These are phyloP conservation scores for Tragopan temminckii DNA, from an alignment of 2,797 vertebrate species.

Conservation along the genomic window DNA sequence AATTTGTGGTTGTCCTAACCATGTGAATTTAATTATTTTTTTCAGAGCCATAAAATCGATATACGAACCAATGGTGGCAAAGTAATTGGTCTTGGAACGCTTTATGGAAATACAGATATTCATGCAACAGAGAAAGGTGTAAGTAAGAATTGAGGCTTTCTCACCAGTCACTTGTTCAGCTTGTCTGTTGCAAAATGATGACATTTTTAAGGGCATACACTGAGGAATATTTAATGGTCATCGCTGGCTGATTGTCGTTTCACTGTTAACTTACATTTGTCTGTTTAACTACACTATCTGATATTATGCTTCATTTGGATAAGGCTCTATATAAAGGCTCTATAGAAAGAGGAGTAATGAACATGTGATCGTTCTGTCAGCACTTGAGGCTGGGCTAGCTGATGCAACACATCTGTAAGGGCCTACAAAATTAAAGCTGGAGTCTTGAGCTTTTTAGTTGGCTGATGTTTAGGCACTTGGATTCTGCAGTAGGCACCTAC, in stretches of 20 bases:
- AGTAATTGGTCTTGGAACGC: constrained; percentile 89
- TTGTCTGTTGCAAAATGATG: background rate
- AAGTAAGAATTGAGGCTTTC: constrained; percentile 70
- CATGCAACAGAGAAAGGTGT: constrained; percentile 87
- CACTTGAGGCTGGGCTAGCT: background rate
- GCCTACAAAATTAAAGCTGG: too few relatives aligned
- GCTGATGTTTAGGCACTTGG: background rate
- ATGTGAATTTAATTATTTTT: constrained; percentile 9
- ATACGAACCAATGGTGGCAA: constrained; percentile 88
- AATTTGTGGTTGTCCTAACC: background rate
- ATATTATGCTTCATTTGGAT: background rate
- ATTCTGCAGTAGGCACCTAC: background rate
- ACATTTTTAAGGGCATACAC: background rate
- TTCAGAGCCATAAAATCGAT: constrained; percentile 89
- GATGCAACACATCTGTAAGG: background rate
- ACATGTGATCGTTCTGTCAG: background rate
- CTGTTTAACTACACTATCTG: background rate
- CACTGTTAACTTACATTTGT: background rate
- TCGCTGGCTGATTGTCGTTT: background rate
- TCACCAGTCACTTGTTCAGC: background rate
- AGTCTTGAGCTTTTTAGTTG: background rate
- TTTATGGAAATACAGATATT: constrained; percentile 92
- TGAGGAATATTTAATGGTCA: background rate
- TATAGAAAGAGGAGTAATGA: background rate
- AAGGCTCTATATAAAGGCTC: background rate